Percentiles rank a stretch among this genome's conserved stretches.
Conservation (phyloP, 2,888 invertebrate genomes). For the Petrolisthes manimaculis region DNA sequence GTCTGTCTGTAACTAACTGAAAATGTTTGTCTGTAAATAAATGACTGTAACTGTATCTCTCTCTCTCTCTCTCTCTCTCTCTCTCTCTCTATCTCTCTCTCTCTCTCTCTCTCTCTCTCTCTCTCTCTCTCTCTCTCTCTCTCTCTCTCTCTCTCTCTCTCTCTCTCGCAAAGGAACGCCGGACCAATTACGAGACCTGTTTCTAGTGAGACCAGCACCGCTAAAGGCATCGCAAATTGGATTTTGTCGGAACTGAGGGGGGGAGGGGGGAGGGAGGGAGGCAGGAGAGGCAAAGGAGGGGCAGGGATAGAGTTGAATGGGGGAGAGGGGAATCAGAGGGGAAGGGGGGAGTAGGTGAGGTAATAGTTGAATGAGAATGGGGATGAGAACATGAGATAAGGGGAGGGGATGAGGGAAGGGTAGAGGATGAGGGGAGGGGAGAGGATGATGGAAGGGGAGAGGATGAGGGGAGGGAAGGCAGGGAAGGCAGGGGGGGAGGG, state of each 20-base stretch:
- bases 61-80: too few species aligned
- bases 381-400: neutral
- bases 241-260: neutral
- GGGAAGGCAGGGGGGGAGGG: neutral
- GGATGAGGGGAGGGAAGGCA: neutral
- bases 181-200: neutral
- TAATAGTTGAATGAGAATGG: too few species aligned
- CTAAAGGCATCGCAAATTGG: neutral
- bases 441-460: neutral
- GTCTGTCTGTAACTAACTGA: too few species aligned
- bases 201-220: neutral
- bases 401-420: neutral
- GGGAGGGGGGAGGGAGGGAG: neutral
- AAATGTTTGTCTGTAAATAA: too few species aligned
- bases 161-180: neutral
- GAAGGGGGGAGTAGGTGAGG: neutral
- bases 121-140: conserved; percentile 19
- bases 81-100: conserved; percentile 11
- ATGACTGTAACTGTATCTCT: too few species aligned
- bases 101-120: conserved; percentile 17
- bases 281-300: neutral
- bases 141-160: conserved; percentile 16
- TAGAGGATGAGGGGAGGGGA: neutral
- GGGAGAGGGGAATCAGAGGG: neutral
- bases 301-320: neutral